phyloP scores from a whole-genome alignment of 2,113 vertebrate genomes.

The Noturus placidus region DNA sequence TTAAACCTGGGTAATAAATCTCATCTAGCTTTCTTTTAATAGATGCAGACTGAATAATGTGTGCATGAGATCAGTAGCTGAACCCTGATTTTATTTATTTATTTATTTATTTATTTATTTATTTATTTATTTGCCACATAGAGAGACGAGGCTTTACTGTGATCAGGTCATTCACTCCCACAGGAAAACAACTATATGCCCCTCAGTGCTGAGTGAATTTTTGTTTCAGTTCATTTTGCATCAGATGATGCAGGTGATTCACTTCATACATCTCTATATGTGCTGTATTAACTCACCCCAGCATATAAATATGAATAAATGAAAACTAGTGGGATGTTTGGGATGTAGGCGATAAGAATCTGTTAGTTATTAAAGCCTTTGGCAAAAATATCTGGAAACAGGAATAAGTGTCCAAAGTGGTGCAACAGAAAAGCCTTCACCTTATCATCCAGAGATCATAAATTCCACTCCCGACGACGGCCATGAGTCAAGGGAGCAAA shows the following conservation, averaged over 20 bases:
- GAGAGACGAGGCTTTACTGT: slow-evolving; percentile 64
- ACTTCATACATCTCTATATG: slow-evolving; percentile 38
- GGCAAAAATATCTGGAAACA: background rate
- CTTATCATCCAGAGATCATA: too few relatives aligned
- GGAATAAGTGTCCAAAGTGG: background rate
- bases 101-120: slow-evolving; percentile 11
- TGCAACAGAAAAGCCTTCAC: background rate
- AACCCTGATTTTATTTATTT: slow-evolving; percentile 46
- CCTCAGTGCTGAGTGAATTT: slow-evolving; percentile 44
- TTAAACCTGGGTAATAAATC: slow-evolving; percentile 77
- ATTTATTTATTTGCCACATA: slow-evolving; percentile 24
- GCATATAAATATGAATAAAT: slow-evolving; percentile 1
- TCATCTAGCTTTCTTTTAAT: slow-evolving; percentile 67
- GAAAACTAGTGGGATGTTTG: background rate
- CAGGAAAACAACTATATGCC: slow-evolving; percentile 60
- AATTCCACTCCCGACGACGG: background rate
- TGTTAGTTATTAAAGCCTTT: background rate
- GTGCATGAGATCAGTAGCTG: slow-evolving; percentile 68
- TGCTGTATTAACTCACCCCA: slow-evolving; percentile 1
- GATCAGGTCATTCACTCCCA: slow-evolving; percentile 63
- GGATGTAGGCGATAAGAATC: background rate
- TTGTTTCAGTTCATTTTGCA: slow-evolving; percentile 52
- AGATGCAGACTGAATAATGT: slow-evolving; percentile 74
- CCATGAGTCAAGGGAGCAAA: background rate
- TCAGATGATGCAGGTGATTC: slow-evolving; percentile 56